These are phyloP conservation scores for Craseonycteris thonglongyai DNA, from an alignment of 2,113 vertebrate species.

Conservation along the genomic window DNA sequence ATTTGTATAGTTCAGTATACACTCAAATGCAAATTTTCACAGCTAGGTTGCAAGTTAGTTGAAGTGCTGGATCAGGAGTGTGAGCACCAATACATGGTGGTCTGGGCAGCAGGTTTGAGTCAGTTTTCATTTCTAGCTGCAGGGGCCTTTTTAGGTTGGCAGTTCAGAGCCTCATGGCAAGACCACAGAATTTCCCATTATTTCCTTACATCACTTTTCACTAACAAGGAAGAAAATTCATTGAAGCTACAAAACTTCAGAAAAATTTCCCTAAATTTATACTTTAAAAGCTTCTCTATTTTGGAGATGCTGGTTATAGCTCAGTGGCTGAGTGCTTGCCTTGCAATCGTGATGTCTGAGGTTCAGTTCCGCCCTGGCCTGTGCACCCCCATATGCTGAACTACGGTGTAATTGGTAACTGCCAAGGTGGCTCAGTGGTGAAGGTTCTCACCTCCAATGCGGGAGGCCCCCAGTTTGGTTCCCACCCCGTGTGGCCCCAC, in stretches of 20 bases:
- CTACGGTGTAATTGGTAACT: too few species aligned
- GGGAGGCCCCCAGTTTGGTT: too few species aligned
- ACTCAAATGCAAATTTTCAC: not conserved
- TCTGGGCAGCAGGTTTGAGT: not conserved
- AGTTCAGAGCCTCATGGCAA: not conserved
- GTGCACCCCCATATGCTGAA: too few species aligned
- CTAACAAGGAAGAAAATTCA: not conserved
- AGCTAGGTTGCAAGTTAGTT: not conserved
- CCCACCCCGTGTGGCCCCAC: too few species aligned
- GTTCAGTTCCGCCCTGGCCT: too few species aligned
- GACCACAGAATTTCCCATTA: not conserved
- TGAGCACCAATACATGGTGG: not conserved
- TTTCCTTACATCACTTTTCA: not conserved
- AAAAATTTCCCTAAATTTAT: not conserved
- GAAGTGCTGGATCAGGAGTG: not conserved
- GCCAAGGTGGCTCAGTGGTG: too few species aligned
- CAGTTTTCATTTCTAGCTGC: not conserved
- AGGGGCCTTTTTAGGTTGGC: not conserved
- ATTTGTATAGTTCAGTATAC: not conserved
- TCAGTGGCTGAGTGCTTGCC: too few species aligned
- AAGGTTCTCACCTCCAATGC: too few species aligned
- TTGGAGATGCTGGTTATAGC: too few species aligned
- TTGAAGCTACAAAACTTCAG: not conserved
- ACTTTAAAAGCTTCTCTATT: slow-evolving; percentile 5
- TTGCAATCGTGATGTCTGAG: too few species aligned